phyloP scores from a whole-genome alignment of 1,140 invertebrate species.

The Neodiprion fabricii region DNA sequence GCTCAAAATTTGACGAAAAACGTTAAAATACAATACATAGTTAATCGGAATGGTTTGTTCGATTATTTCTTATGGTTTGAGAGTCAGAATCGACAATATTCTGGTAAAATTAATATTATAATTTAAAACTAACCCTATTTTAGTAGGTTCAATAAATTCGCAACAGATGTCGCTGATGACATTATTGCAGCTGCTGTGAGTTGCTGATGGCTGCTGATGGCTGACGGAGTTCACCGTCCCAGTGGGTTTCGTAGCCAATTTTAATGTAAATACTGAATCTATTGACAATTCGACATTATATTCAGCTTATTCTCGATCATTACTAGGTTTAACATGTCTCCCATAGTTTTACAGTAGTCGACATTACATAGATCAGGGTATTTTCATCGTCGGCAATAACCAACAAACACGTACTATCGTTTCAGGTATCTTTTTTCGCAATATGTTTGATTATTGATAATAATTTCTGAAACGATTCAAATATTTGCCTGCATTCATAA shows the following conservation, averaged over 20 bases:
- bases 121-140: conserved; percentile 2
- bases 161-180: not conserved
- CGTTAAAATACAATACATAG: no score
- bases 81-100: not conserved
- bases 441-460: conserved; percentile 11
- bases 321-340: not conserved
- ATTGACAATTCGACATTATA: conserved; percentile 27
- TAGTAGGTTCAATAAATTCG: not conserved
- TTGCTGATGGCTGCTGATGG: conserved; percentile 25
- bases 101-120: not conserved
- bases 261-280: conserved; percentile 53
- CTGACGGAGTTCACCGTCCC: conserved; percentile 45
- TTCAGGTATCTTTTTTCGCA: conserved; percentile 1
- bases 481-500: no score
- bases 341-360: not conserved
- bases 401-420: conserved; percentile 30
- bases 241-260: conserved; percentile 45
- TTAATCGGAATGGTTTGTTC: not conserved
- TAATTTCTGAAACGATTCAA: not conserved
- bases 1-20: no score
- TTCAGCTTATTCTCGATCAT: conserved; percentile 6
- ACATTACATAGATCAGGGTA: conserved; percentile 29
- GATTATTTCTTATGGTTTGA: not conserved
- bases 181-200: not conserved
- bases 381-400: conserved; percentile 36